These are phyloP conservation scores for Rhinoraja longicauda DNA, from an alignment of 2,797 vertebrate genomes.

Conservation along the genomic window DNA sequence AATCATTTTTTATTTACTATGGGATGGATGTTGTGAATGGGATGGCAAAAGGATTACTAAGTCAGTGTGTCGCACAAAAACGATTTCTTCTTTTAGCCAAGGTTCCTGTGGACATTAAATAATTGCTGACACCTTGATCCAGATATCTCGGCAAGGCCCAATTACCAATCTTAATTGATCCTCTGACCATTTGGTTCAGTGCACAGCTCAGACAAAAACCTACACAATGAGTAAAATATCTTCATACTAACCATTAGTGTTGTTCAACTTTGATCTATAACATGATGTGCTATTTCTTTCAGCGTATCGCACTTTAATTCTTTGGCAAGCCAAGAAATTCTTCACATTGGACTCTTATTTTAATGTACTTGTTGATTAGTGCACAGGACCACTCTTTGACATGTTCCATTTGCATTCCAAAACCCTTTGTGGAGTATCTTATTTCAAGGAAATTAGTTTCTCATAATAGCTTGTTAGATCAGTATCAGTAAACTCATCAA, in stretches of 20 bases:
- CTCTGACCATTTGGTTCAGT: neutral
- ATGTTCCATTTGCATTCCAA: neutral
- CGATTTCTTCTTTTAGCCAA: neutral
- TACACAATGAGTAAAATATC: neutral
- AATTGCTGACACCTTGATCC: neutral
- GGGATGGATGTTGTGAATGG: no score
- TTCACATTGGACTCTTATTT: neutral
- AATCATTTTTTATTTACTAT: no score
- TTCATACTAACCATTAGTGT: neutral
- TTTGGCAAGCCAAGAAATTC: neutral
- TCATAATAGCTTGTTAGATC: neutral
- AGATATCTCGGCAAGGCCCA: neutral
- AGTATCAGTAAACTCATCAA: neutral
- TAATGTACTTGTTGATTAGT: neutral
- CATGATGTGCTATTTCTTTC: neutral
- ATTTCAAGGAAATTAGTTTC: neutral
- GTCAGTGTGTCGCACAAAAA: no score
- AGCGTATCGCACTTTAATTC: neutral
- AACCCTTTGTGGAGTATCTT: neutral
- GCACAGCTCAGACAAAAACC: neutral
- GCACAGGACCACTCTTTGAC: neutral
- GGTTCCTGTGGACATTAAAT: neutral
- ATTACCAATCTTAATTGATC: neutral
- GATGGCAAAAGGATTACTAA: no score
- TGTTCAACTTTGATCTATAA: no score